Evolutionary conservation across 1,140 invertebrate genomes (phyloP).

Genomic region (Elymnias hypermnestra): DNA sequence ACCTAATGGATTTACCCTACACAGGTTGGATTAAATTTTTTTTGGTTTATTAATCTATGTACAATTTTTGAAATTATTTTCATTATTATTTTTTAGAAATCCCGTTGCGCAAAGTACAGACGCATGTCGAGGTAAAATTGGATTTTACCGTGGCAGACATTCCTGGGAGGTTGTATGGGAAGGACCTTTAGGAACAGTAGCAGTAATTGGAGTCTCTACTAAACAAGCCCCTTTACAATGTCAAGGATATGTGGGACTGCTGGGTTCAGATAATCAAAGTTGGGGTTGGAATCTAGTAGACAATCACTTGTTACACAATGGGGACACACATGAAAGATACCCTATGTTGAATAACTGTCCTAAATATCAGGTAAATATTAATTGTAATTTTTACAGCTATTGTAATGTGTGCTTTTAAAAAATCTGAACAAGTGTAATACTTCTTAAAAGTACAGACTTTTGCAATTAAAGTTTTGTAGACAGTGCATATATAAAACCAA

Average conservation of each 20-base stretch:
- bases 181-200: constrained; percentile 96
- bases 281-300: constrained; percentile 99
- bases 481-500: no score
- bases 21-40: constrained; percentile 81
- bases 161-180: constrained; percentile 99
- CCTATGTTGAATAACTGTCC: constrained; percentile 97
- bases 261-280: constrained; percentile 97
- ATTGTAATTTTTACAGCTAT: background rate
- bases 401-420: background rate
- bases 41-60: no score
- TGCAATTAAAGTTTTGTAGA: no score
- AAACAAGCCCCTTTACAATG: constrained; percentile 93
- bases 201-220: constrained; percentile 96
- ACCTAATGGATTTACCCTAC: constrained; percentile 97
- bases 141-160: constrained; percentile 94
- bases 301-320: constrained; percentile 97
- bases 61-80: no score
- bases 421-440: no score
- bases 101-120: constrained; percentile 99
- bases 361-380: constrained; percentile 91
- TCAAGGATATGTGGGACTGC: constrained; percentile 94
- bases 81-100: constrained; percentile 79
- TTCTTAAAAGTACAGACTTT: no score
- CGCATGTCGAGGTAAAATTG: constrained; percentile 95
- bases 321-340: constrained; percentile 96